Conservation (phyloP, 1,140 invertebrate genomes). For the Anastatus disparis region DNA sequence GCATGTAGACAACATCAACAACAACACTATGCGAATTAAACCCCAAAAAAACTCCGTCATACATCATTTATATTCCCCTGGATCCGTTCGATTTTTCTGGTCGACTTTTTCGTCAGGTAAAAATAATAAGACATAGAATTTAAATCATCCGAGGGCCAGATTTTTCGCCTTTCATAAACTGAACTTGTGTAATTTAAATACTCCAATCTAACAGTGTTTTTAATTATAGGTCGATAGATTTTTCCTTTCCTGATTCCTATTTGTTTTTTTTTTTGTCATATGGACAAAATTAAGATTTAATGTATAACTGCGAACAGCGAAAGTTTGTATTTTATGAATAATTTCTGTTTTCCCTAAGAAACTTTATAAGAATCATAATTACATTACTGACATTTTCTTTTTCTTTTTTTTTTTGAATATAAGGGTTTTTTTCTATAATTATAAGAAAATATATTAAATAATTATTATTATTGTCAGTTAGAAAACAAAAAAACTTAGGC, state of each 20-base stretch:
- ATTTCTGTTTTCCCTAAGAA: slow-evolving; percentile 1
- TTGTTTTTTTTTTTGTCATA: slow-evolving; percentile 8
- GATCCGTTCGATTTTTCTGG: slow-evolving; percentile 18
- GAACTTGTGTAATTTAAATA: slow-evolving; percentile 35
- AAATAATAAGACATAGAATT: not conserved
- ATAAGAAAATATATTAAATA: slow-evolving; percentile 33
- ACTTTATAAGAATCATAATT: slow-evolving; percentile 14
- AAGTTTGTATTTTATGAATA: slow-evolving; percentile 20
- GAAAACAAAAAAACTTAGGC: slow-evolving; percentile 41
- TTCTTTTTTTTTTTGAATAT: slow-evolving; percentile 23
- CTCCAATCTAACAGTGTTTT: slow-evolving; percentile 34
- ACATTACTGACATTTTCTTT: slow-evolving; percentile 2
- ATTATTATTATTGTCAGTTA: slow-evolving; percentile 31
- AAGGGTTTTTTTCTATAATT: slow-evolving; percentile 38
- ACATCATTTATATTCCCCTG: slow-evolving; percentile 7
- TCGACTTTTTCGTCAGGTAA: slow-evolving; percentile 16
- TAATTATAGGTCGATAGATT: slow-evolving; percentile 28
- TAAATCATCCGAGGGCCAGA: not conserved
- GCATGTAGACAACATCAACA: slow-evolving; percentile 23
- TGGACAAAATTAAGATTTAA: slow-evolving; percentile 14
- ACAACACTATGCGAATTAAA: slow-evolving; percentile 11
- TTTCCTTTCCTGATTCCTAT: not conserved
- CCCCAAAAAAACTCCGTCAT: slow-evolving; percentile 6
- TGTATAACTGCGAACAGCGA: slow-evolving; percentile 24
- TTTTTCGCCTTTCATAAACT: slow-evolving; percentile 4